These are phyloP conservation scores for Cheilosia vernalis DNA, from an alignment of 2,888 invertebrate species.

Conservation along the genomic window DNA sequence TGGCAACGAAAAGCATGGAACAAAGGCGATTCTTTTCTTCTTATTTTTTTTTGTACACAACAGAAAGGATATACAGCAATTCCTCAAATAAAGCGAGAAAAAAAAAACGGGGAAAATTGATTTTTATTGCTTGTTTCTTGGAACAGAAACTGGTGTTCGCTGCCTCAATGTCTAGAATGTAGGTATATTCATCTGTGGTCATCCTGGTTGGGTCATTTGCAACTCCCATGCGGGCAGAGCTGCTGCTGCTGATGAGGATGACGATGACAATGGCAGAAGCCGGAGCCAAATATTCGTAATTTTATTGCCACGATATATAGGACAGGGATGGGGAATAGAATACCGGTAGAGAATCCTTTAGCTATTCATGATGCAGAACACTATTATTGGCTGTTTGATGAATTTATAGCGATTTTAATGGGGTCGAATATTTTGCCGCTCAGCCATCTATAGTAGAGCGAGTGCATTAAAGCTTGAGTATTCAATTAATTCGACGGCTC, in stretches of 20 bases:
- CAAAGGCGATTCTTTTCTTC: conserved; percentile 19
- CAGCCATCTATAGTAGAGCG: not conserved
- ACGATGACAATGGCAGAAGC: conserved; percentile 47
- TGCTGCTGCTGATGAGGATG: conserved; percentile 45
- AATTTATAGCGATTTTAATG: conserved; percentile 58
- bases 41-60: not conserved
- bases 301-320: conserved; percentile 31
- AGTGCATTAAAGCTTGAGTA: conserved; percentile 30
- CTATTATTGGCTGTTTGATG: conserved; percentile 51
- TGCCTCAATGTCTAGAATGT: conserved; percentile 58
- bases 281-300: conserved; percentile 58
- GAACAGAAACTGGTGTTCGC: conserved; percentile 40
- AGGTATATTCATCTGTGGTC: conserved; percentile 3
- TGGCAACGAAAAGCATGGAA: conserved; percentile 2
- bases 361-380: conserved; percentile 37
- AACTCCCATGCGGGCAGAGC: conserved; percentile 39
- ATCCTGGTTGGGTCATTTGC: conserved; percentile 59
- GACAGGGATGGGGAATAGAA: not conserved
- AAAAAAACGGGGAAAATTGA: conserved; percentile 56
- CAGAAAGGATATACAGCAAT: conserved; percentile 19
- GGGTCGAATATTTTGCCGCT: conserved; percentile 6
- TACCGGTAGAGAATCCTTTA: conserved; percentile 5
- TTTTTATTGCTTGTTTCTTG: conserved; percentile 66
- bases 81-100: conserved; percentile 13
- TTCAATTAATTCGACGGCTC: conserved; percentile 48